A percentile compares a stretch with the other conserved stretches of the same genome.
phyloP scores from a whole-genome alignment of 2,113 vertebrate genomes.

The Thermophis baileyi region DNA sequence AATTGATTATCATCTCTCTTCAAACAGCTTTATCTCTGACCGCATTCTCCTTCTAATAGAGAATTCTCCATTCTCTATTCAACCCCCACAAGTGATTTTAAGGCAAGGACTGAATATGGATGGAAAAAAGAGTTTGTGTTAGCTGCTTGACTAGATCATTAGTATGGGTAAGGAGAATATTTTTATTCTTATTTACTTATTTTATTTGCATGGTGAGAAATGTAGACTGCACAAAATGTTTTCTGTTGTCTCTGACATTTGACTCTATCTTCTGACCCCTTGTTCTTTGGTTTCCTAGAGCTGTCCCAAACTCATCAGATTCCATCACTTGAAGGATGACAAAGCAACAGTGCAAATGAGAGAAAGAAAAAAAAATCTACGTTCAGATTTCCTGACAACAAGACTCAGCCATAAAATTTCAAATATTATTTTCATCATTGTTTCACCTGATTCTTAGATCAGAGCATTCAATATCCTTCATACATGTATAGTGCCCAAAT shows the following conservation, averaged over 20 bases:
- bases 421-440: not conserved
- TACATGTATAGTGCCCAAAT: not conserved
- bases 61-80: not conserved
- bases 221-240: not conserved
- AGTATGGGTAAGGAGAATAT: not conserved
- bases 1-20: not conserved
- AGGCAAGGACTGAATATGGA: not conserved
- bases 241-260: not conserved
- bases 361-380: not conserved
- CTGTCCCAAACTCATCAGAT: not conserved
- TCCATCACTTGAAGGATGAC: not conserved
- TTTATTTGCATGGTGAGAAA: not conserved
- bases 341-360: not conserved
- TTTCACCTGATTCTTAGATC: conserved; percentile 5
- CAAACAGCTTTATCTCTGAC: not conserved
- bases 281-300: not conserved
- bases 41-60: not conserved
- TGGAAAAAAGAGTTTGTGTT: not conserved
- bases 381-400: not conserved
- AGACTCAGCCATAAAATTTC: conserved; percentile 24
- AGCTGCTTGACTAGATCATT: not conserved
- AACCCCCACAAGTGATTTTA: not conserved
- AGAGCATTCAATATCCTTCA: not conserved
- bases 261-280: not conserved
- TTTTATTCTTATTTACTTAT: not conserved